Conservation (phyloP, 2,888 invertebrate species). For the Toxonevra muliebris region DNA sequence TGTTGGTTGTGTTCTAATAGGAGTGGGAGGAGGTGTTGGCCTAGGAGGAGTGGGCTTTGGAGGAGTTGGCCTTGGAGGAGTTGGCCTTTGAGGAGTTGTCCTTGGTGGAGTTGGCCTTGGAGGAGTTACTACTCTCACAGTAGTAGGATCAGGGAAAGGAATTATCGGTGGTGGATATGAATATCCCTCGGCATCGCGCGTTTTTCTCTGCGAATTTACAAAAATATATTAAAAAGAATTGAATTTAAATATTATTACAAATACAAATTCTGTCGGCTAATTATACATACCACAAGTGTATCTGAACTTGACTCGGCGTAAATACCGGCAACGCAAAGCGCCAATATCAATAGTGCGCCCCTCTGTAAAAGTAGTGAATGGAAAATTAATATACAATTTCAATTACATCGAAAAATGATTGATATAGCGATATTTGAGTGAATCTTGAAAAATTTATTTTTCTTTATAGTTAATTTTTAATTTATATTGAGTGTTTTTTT, state of each 20-base stretch:
- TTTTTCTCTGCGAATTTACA: slow-evolving; percentile 46
- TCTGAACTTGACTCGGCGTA: slow-evolving; percentile 52
- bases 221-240: background rate
- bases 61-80: slow-evolving; percentile 31
- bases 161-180: slow-evolving; percentile 52
- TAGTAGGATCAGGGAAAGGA: slow-evolving; percentile 47
- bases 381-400: too few relatives aligned
- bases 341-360: slow-evolving; percentile 58
- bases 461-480: too few relatives aligned
- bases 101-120: slow-evolving; percentile 41
- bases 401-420: too few relatives aligned
- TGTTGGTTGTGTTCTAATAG: slow-evolving; percentile 35
- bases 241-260: background rate
- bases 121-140: slow-evolving; percentile 24
- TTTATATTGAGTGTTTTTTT: too few relatives aligned
- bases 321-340: slow-evolving; percentile 58
- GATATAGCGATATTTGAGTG: background rate
- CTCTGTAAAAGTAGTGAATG: slow-evolving; percentile 48
- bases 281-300: slow-evolving; percentile 52
- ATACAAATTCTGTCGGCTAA: background rate
- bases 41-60: slow-evolving; percentile 40
- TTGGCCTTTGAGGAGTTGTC: slow-evolving; percentile 31
- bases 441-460: slow-evolving; percentile 20
- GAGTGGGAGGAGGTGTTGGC: slow-evolving; percentile 39
- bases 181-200: slow-evolving; percentile 57